A percentile compares a stretch with the other conserved stretches of the same genome.
These are phyloP conservation scores for Trissoscelio sp. DNA, from an alignment of 2,888 invertebrate genomes.

Conservation along the genomic window DNA sequence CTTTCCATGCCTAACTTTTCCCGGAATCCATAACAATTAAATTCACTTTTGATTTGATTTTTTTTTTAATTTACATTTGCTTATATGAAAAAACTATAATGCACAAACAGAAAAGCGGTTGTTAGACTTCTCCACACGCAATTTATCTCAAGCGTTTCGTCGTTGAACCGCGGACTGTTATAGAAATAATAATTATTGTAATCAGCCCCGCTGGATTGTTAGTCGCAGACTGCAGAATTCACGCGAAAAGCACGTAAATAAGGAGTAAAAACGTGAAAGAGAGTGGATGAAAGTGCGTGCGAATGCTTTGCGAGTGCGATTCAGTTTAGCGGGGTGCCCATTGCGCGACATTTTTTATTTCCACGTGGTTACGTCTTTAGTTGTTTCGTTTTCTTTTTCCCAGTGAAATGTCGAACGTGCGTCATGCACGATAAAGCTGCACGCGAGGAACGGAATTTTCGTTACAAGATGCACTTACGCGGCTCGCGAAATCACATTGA, in stretches of 20 bases:
- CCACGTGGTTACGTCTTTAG: conserved; percentile 79
- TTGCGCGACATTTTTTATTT: conserved; percentile 78
- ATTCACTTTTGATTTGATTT: conserved; percentile 18
- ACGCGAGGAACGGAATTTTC: conserved; percentile 58
- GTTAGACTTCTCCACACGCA: conserved; percentile 19
- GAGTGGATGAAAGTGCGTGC: conserved; percentile 63
- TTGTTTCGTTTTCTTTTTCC: conserved; percentile 58
- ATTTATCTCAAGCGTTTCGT: conserved; percentile 28
- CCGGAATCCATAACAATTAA: conserved; percentile 15
- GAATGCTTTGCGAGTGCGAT: conserved; percentile 51
- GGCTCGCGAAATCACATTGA: conserved; percentile 11
- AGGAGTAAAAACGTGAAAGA: conserved; percentile 48
- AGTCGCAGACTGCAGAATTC: conserved; percentile 31
- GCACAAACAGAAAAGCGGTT: not conserved
- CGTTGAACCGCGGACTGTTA: conserved; percentile 23
- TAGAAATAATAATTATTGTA: conserved; percentile 59
- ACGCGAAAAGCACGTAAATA: conserved; percentile 42
- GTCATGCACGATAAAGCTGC: conserved; percentile 74
- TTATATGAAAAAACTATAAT: conserved; percentile 6
- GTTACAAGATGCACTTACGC: conserved; percentile 44
- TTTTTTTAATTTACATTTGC: conserved; percentile 20
- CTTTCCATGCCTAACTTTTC: too few species aligned
- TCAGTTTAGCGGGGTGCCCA: conserved; percentile 72
- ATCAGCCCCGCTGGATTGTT: conserved; percentile 55
- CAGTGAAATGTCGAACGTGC: conserved; percentile 74